These are phyloP conservation scores for Octomys mimax DNA, from an alignment of 2,797 vertebrate species.

Conservation along the genomic window DNA sequence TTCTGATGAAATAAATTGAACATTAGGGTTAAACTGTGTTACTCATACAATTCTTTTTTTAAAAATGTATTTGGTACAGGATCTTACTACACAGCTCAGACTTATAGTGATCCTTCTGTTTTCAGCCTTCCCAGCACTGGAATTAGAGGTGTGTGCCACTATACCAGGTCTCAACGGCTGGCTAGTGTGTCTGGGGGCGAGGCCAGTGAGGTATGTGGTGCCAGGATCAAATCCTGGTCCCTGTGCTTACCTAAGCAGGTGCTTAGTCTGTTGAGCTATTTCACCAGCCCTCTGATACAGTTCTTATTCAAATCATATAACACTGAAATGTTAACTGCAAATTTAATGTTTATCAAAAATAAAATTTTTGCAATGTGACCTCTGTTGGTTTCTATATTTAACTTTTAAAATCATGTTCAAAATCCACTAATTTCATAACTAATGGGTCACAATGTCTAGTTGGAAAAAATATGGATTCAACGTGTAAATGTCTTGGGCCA, in stretches of 20 bases:
- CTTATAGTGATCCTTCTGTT: no score
- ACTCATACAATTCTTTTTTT: not conserved
- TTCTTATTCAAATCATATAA: conserved; percentile 45
- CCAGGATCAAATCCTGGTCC: no score
- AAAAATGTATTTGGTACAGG: no score
- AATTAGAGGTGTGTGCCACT: no score
- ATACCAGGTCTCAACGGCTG: no score
- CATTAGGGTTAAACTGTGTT: conserved; percentile 13
- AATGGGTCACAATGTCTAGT: not conserved
- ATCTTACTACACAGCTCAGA: no score
- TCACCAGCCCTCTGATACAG: not conserved
- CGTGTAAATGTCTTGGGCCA: not conserved
- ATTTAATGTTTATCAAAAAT: conserved; percentile 48
- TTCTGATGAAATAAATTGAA: conserved; percentile 47
- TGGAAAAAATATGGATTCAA: conserved; percentile 28
- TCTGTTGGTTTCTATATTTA: conserved; percentile 49
- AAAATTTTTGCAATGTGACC: conserved; percentile 2
- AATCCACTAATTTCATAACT: not conserved
- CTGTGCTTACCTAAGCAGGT: no score
- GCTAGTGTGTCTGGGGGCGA: no score
- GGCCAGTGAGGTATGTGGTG: no score
- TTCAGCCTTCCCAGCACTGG: no score
- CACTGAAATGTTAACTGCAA: conserved; percentile 53
- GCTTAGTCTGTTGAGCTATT: no score
- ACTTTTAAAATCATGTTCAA: conserved; percentile 41